A percentile compares a stretch with the other conserved stretches of the same genome.
phyloP scores from a whole-genome alignment of 2,113 vertebrate genomes.

The Kryptolebias marmoratus region DNA sequence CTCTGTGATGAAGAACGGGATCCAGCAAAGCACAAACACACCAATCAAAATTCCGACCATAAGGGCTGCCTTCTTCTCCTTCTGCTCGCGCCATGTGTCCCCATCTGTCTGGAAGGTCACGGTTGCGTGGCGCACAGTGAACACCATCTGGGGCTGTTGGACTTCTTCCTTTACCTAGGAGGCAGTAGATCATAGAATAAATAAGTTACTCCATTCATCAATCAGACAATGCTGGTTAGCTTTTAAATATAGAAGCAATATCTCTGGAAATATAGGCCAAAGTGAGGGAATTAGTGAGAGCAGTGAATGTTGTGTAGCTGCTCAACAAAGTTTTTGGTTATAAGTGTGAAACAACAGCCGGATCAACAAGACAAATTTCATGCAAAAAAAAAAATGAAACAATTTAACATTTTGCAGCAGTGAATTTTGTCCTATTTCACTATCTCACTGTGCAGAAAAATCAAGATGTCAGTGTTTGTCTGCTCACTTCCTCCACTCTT shows the following conservation, averaged over 20 bases:
- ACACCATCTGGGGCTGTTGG: slow-evolving; percentile 88
- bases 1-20: slow-evolving; percentile 95
- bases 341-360: slow-evolving; percentile 42
- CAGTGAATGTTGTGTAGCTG: slow-evolving; percentile 18
- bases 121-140: slow-evolving; percentile 86
- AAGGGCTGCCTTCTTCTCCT: slow-evolving; percentile 91
- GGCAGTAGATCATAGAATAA: slow-evolving; percentile 19
- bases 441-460: slow-evolving; percentile 15
- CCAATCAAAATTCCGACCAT: slow-evolving; percentile 97
- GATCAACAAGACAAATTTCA: slow-evolving; percentile 24
- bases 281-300: slow-evolving; percentile 18
- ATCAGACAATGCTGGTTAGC: slow-evolving; percentile 17
- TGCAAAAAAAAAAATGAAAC: neutral
- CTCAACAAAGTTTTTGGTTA: slow-evolving; percentile 51
- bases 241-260: slow-evolving; percentile 4
- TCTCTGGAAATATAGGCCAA: slow-evolving; percentile 5
- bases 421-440: slow-evolving; percentile 32
- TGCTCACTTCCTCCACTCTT: slow-evolving; percentile 23
- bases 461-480: slow-evolving; percentile 40
- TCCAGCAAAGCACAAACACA: slow-evolving; percentile 96
- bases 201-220: slow-evolving; percentile 23
- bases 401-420: slow-evolving; percentile 17
- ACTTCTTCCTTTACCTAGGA: slow-evolving; percentile 86
- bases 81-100: slow-evolving; percentile 93
- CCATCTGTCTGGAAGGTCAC: slow-evolving; percentile 93